Base-by-base conservation (phyloP, 2,888 invertebrate species). In the Ichneumoninae sp. region DNA sequence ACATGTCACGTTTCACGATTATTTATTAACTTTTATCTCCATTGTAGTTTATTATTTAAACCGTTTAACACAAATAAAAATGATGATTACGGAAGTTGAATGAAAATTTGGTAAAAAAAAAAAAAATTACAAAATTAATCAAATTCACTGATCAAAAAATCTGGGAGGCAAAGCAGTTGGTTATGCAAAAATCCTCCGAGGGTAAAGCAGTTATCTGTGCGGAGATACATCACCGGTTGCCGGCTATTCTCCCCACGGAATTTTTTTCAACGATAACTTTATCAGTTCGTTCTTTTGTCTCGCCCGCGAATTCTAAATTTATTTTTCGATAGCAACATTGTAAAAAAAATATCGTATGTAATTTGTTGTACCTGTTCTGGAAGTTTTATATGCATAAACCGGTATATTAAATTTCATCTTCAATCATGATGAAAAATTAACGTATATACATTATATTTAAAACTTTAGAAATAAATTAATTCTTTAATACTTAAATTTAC, bases 11-110 rank as follows among this genome's bases (percentile, higher is more conserved):
- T 57, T 30, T 70, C 26, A 16, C 6, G 16, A 50, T 68, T 50
- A 70, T 73, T 77, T 70, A 76, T 71, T 40, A 71, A 40, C 7
- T 40, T n/a, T 44, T 2, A 66, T 66, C 26, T 8, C 36, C 65
- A 65, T 13, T 16, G 16, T 60, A n/a, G 8, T n/a, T 22, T 7
- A 30, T 50, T 8, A 16, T 52, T 30, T 8, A 26, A 4, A 4
- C 4, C 26, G 26, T 13, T 57, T 57, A 13, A 26, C 4, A 57
- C 22, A 57, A 26, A 26, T 57, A 13, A 13, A 8, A 0, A 57
- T 57, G 13, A 57, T 57, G 26, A 57, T 57, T 26, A 26, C 8
- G 26, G 4, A 26, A 57, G 13, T 10, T 26, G 22, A 57, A 26
- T 57, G 3, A 26, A 26, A 22, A 13, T 26, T 57, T 10, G 2